A percentile compares a stretch with the other conserved stretches of the same genome.
phyloP scores from a whole-genome alignment of 2,888 invertebrate species.

The Epiblema foenella region DNA sequence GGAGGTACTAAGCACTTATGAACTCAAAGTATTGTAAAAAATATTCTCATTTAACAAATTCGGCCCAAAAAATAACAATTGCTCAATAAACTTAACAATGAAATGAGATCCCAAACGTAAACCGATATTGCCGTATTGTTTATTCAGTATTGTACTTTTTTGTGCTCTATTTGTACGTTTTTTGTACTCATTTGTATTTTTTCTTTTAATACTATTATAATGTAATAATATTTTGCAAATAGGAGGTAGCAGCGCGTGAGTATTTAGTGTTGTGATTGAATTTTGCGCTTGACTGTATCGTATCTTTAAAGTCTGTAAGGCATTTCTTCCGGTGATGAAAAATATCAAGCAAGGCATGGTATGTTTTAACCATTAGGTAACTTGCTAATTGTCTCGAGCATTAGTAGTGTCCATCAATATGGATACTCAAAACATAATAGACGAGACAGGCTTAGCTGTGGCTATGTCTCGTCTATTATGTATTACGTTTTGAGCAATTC shows the following conservation, averaged over 20 bases:
- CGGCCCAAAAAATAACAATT: slow-evolving; percentile 38
- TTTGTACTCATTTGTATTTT: slow-evolving; percentile 42
- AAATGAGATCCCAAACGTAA: slow-evolving; percentile 48
- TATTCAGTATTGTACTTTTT: slow-evolving; percentile 40
- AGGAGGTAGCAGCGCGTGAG: slow-evolving; percentile 56
- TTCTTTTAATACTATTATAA: slow-evolving; percentile 45
- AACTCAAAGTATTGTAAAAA: neutral
- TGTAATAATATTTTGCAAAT: slow-evolving; percentile 62
- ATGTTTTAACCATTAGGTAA: neutral
- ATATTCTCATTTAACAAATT: neutral
- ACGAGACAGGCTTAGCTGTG: too few relatives aligned
- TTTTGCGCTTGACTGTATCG: slow-evolving; percentile 35
- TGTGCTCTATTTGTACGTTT: slow-evolving; percentile 33
- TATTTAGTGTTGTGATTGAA: slow-evolving; percentile 32
- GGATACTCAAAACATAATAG: too few relatives aligned
- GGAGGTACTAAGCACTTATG: neutral
- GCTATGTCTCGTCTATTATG: too few relatives aligned
- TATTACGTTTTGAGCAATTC: too few relatives aligned
- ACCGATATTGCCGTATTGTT: slow-evolving; percentile 53
- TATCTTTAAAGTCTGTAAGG: neutral
- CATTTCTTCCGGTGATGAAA: slow-evolving; percentile 12
- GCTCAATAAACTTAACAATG: slow-evolving; percentile 15
- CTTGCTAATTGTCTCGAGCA: neutral
- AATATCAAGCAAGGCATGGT: neutral
- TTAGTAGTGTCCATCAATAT: too few relatives aligned